Base-by-base conservation (phyloP, 2,888 invertebrate genomes). In the Petrolisthes manimaculis region DNA sequence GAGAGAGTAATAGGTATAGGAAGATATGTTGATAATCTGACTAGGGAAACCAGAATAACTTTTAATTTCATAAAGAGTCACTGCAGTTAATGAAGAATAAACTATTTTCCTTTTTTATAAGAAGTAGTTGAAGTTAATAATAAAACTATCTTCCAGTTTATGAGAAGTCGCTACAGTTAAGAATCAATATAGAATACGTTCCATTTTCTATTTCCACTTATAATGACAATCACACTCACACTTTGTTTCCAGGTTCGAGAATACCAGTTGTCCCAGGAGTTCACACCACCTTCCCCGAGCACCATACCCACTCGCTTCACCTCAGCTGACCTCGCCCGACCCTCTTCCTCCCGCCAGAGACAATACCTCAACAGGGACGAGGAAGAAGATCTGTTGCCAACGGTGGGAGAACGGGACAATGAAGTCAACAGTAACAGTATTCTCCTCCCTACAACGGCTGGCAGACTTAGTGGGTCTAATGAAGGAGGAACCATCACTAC, bases 261-360 rank as follows among this genome's bases (percentile, higher is more conserved):
- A 37, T 91, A 91, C 88, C 84, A 89, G 74, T 84, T 91, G 55
- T 78, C 89, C 18, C 89, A 86, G 8, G 87, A 84, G 56, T 91
- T 90, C 84, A 74, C 87, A 4, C 86, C 87, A 3, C 56, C 89
- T 14, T 37, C 83, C n/a, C 55, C 79, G 14, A 82, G 81, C 53
- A 12, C 79, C 6, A 83, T 84, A 3, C 5, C 83, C 12, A 56
- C 14, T 21, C 51, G 54, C 24, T 78, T 53, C 55, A n/a, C 75
- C 18, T 51, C 83, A 8, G 77, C 79, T 37, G 81, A 71, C 54
- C 82, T 56, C 18, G 24, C 69, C 8, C 4, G 14, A 6, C 18
- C 71, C n/a, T 12, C 18, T 2, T 71, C 71, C 12, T 71, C 71
- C 12, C 61, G 61, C 61, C 9, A 18, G 18, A 9, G 61, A 9